Evolutionary conservation across 2,113 vertebrate genomes (phyloP).

Genomic region (Leucosticte australis): DNA sequence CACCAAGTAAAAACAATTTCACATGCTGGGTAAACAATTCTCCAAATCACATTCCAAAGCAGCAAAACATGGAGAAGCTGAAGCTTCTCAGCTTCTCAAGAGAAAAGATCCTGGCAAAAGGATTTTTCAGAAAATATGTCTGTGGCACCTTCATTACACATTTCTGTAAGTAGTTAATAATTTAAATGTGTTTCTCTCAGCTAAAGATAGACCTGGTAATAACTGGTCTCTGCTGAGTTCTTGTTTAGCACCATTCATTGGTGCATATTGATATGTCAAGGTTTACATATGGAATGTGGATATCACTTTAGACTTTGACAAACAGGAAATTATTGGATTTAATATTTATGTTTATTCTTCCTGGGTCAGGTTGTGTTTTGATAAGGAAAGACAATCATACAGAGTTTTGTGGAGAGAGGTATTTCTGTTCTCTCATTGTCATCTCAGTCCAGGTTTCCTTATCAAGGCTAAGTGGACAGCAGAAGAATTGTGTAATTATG

Average conservation of each 20-base stretch:
- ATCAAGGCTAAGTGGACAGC: neutral
- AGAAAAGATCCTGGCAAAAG: no score
- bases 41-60: no score
- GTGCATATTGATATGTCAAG: neutral
- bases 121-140: no score
- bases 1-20: no score
- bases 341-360: neutral
- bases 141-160: accelerated
- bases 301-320: neutral
- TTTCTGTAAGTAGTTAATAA: neutral
- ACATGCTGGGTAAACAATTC: no score
- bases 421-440: neutral
- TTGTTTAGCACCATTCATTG: neutral
- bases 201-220: neutral
- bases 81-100: no score
- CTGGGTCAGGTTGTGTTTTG: neutral
- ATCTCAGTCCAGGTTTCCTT: neutral
- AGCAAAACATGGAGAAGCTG: no score
- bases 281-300: neutral
- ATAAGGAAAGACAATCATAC: neutral
- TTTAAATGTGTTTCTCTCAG: neutral
- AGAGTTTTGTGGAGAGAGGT: neutral
- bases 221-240: neutral
- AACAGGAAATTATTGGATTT: neutral
- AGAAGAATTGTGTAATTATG: neutral